These are phyloP conservation scores for Chloroceryle aenea DNA, from an alignment of 2,113 vertebrate genomes.

Conservation along the genomic window DNA sequence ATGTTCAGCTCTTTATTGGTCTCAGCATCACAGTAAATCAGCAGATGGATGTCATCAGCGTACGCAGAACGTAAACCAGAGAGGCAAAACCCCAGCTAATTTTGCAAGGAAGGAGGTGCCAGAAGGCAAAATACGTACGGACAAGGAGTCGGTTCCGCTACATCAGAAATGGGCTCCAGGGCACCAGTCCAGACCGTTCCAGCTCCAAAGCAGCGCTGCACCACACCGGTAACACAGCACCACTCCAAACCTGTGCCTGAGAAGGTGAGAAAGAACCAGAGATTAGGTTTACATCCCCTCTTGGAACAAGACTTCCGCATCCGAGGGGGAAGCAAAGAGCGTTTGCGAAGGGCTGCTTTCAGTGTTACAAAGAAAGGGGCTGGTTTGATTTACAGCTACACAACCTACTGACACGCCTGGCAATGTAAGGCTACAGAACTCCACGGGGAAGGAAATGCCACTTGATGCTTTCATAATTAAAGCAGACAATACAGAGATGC, in stretches of 20 bases:
- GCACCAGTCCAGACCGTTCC: neutral
- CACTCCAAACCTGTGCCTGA: neutral
- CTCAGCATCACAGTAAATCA: neutral
- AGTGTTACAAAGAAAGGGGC: neutral
- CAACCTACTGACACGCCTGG: neutral
- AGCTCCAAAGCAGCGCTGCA: accelerated
- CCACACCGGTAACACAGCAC: neutral
- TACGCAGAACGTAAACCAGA: neutral
- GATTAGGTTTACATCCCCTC: accelerated
- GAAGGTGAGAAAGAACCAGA: neutral
- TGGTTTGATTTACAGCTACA: neutral
- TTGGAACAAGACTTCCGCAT: neutral
- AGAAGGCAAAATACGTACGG: neutral
- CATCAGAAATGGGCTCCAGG: neutral
- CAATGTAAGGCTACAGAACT: neutral
- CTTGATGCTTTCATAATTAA: neutral
- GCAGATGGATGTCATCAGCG: neutral
- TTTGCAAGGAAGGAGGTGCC: neutral
- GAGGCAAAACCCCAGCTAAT: neutral
- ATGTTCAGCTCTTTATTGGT: neutral
- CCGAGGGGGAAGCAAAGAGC: neutral
- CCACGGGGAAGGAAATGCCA: neutral
- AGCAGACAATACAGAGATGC: neutral
- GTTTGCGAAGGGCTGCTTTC: neutral
- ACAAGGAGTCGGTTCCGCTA: neutral